Evolutionary conservation across 2,113 vertebrate genomes (phyloP).

Genomic region (Carollia perspicillata): DNA sequence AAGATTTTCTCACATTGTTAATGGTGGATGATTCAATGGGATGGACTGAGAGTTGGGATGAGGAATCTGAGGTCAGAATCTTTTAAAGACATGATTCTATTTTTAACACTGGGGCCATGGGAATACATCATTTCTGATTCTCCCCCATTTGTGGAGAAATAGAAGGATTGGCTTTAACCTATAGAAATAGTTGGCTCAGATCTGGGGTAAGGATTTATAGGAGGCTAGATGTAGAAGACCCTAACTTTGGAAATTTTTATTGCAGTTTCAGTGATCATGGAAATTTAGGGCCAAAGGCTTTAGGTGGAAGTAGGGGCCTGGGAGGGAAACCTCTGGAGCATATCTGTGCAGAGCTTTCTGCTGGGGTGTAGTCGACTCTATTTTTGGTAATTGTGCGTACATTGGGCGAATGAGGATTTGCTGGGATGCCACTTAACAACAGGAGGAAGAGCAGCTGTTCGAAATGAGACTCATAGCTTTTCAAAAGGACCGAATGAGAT

Average conservation of each 20-base stretch:
- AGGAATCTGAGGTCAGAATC: conserved; percentile 19
- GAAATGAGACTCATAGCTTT: not conserved
- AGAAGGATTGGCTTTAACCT: not conserved
- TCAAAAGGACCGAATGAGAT: not conserved
- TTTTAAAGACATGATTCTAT: conserved; percentile 23
- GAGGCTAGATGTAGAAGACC: not conserved
- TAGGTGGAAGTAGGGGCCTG: not conserved
- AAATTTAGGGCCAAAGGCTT: not conserved
- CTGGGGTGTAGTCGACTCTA: not conserved
- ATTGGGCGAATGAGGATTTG: not conserved
- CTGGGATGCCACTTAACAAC: not conserved
- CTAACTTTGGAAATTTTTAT: not conserved
- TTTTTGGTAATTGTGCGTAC: not conserved
- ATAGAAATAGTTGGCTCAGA: not conserved
- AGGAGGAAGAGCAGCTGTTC: not conserved
- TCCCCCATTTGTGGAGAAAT: not conserved
- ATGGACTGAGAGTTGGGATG: not conserved
- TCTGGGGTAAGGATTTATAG: not conserved
- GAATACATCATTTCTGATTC: not conserved
- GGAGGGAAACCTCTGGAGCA: not conserved
- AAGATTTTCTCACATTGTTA: conserved; percentile 35
- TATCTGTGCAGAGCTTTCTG: not conserved
- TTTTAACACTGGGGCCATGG: not conserved
- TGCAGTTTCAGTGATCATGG: not conserved
- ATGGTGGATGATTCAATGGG: conserved; percentile 24